These are phyloP conservation scores for Meleagris gallopavo DNA, from an alignment of 2,113 vertebrate species.

Conservation along the genomic window DNA sequence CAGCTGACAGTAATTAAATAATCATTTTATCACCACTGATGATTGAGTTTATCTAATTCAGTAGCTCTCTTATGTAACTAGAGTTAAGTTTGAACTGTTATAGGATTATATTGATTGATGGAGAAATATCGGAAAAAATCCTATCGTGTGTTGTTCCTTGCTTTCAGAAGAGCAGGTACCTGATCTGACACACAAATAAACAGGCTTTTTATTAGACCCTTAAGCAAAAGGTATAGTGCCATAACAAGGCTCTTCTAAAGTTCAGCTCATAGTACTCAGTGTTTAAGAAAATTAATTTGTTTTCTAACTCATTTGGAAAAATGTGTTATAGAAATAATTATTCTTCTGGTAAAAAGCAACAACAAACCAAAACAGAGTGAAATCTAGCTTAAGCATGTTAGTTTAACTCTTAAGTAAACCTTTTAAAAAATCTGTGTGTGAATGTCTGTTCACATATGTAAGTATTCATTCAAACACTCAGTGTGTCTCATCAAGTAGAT, in stretches of 20 bases:
- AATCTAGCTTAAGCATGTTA: not conserved
- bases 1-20: constrained; percentile 81
- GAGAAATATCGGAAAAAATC: not conserved
- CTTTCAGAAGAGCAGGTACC: not conserved
- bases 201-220: not conserved
- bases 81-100: constrained; percentile 69
- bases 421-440: not conserved
- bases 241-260: not conserved
- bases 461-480: not conserved
- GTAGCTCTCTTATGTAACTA: constrained; percentile 67
- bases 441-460: not conserved
- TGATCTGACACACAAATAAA: not conserved
- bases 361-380: not conserved
- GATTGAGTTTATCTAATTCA: constrained; percentile 73
- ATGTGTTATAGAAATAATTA: not conserved
- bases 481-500: not conserved
- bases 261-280: not conserved
- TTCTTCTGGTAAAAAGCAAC: not conserved
- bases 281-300: not conserved
- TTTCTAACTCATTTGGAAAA: not conserved
- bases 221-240: not conserved
- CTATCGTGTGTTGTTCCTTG: not conserved
- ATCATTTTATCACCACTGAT: constrained; percentile 78
- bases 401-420: not conserved
- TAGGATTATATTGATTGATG: constrained; percentile 70